phyloP scores from a whole-genome alignment of 2,888 invertebrate species.

The Papilio protenor region DNA sequence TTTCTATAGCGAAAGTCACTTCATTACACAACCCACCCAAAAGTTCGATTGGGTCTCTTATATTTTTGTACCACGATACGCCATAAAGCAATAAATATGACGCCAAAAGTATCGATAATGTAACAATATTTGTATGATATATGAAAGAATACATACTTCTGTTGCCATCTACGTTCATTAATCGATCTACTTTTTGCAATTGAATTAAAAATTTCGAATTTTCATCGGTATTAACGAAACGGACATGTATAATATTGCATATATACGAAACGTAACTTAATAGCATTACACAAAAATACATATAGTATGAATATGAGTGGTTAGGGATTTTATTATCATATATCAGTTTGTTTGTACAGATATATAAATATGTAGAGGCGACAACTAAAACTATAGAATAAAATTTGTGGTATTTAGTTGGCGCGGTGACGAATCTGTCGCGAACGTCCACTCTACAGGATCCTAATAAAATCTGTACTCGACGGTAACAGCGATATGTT shows the following conservation, averaged over 20 bases:
- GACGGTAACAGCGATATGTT: slow-evolving; percentile 54
- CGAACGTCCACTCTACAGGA: slow-evolving; percentile 61
- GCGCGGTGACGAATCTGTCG: slow-evolving; percentile 59
- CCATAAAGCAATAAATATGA: slow-evolving; percentile 39
- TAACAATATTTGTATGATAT: slow-evolving; percentile 47
- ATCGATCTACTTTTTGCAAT: slow-evolving; percentile 65
- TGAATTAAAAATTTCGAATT: slow-evolving; percentile 62
- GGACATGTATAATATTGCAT: slow-evolving; percentile 57
- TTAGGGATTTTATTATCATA: slow-evolving; percentile 31
- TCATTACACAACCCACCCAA: slow-evolving; percentile 49
- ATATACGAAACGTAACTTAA: slow-evolving; percentile 52
- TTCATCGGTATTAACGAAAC: slow-evolving; percentile 59
- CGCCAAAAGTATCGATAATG: slow-evolving; percentile 44
- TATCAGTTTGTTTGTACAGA: slow-evolving; percentile 35
- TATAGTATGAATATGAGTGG: slow-evolving; percentile 42
- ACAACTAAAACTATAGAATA: slow-evolving; percentile 54
- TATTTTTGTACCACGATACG: slow-evolving; percentile 33
- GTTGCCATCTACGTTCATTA: slow-evolving; percentile 60
- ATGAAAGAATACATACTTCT: slow-evolving; percentile 52
- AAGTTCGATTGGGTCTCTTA: slow-evolving; percentile 33
- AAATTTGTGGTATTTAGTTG: slow-evolving; percentile 60
- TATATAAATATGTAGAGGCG: slow-evolving; percentile 40
- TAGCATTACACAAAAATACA: slow-evolving; percentile 33
- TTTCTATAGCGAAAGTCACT: slow-evolving; percentile 57
- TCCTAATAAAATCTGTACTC: slow-evolving; percentile 59